Percentiles rank a stretch among this genome's conserved stretches.
Conservation (phyloP, 1,140 invertebrate genomes). For the Drosophila bocqueti region DNA sequence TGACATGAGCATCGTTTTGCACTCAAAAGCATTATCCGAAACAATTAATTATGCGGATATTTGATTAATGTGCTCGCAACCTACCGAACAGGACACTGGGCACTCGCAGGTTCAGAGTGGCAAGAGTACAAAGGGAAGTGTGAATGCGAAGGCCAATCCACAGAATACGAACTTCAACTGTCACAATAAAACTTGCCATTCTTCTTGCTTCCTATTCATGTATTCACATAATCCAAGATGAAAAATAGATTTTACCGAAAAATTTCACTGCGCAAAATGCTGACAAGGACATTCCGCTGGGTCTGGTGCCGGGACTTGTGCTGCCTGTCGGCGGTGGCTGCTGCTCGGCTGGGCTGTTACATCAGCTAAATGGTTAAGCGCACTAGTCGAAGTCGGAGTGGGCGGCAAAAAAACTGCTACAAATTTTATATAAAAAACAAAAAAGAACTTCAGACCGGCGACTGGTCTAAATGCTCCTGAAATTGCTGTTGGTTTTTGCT, state of each 20-base stretch:
- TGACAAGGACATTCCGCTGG: slow-evolving; percentile 72
- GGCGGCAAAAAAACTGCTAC: slow-evolving; percentile 53
- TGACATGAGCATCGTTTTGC: slow-evolving; percentile 29
- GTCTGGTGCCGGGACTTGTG: slow-evolving; percentile 15
- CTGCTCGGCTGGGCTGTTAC: slow-evolving; percentile 66
- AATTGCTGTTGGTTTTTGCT: slow-evolving; percentile 67
- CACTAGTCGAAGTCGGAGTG: slow-evolving; percentile 57
- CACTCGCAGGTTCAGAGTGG: slow-evolving; percentile 6
- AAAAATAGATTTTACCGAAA: slow-evolving; percentile 78
- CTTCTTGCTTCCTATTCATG: slow-evolving; percentile 69
- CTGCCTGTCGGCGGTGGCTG: slow-evolving; percentile 35
- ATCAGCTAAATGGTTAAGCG: slow-evolving; percentile 83
- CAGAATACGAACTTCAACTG: slow-evolving; percentile 65
- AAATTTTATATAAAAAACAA: slow-evolving; percentile 67
- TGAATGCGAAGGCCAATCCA: slow-evolving; percentile 9
- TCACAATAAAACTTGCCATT: slow-evolving; percentile 77
- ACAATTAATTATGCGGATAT: slow-evolving; percentile 70
- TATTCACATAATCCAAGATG: slow-evolving; percentile 82
- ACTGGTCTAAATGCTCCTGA: slow-evolving; percentile 65
- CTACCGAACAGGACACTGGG: slow-evolving; percentile 6
- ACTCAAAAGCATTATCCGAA: slow-evolving; percentile 26
- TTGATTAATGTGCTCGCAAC: slow-evolving; percentile 65
- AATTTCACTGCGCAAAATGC: slow-evolving; percentile 81
- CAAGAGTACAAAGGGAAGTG: slow-evolving; percentile 11
- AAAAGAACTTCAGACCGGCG: slow-evolving; percentile 51